Evolutionary conservation across 2,113 vertebrate genomes (phyloP).

Genomic region (Hyla sarda): DNA sequence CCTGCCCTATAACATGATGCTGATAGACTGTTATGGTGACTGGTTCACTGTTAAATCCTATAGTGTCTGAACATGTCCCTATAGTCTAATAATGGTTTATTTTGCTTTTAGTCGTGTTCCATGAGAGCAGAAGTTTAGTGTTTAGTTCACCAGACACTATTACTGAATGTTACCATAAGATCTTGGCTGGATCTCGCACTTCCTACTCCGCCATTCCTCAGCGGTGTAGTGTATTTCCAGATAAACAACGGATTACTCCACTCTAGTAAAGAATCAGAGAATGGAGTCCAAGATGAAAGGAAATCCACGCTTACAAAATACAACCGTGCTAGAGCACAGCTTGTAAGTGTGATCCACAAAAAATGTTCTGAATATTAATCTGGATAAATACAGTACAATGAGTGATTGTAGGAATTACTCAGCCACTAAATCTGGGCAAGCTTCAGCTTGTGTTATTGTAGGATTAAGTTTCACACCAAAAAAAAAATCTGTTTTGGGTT

Average conservation of each 20-base stretch:
- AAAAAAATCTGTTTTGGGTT: not conserved
- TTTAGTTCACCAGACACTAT: not conserved
- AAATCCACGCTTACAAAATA: constrained; percentile 40
- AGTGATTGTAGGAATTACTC: constrained; percentile 38
- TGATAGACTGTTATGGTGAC: too few species aligned
- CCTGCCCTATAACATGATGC: too few species aligned
- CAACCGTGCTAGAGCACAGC: constrained; percentile 7
- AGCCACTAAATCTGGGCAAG: constrained; percentile 45
- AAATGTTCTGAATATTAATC: constrained; percentile 55
- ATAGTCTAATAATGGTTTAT: not conserved
- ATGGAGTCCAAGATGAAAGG: constrained; percentile 23
- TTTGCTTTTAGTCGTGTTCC: not conserved
- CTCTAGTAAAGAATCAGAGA: not conserved
- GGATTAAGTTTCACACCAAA: constrained; percentile 20
- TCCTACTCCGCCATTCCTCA: not conserved
- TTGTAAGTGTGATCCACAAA: constrained; percentile 39
- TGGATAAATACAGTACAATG: constrained; percentile 46
- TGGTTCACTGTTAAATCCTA: too few species aligned
- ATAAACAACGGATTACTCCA: constrained; percentile 13
- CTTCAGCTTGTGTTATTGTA: not conserved
- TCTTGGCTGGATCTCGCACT: not conserved
- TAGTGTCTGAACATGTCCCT: too few species aligned
- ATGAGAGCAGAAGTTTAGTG: not conserved
- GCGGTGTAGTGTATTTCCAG: not conserved
- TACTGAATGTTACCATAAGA: not conserved